Percentiles rank a stretch among this genome's conserved stretches.
Conservation (phyloP, 2,888 invertebrate genomes). For the Lagria hirta region DNA sequence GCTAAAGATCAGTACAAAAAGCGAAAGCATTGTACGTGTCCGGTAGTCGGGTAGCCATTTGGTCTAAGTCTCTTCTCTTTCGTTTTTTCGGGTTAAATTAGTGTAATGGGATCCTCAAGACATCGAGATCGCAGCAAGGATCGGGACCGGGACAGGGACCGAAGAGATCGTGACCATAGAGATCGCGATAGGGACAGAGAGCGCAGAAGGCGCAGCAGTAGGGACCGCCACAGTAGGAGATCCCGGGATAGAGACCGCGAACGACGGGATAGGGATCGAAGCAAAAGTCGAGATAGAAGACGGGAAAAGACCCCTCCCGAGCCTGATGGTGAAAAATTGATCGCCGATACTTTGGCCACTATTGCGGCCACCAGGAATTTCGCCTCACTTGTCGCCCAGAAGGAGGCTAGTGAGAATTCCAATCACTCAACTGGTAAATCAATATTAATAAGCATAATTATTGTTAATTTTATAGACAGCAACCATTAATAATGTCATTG, state of each 20-base stretch:
- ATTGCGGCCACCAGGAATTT: slow-evolving; percentile 57
- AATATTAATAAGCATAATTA: too few relatives aligned
- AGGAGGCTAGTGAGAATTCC: slow-evolving; percentile 46
- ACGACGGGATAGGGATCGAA: slow-evolving; percentile 41
- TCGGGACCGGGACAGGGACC: slow-evolving; percentile 38
- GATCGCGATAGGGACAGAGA: slow-evolving; percentile 48
- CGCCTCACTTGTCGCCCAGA: slow-evolving; percentile 52
- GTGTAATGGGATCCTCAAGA: slow-evolving; percentile 19
- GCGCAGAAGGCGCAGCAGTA: slow-evolving; percentile 57
- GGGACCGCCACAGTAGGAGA: slow-evolving; percentile 49
- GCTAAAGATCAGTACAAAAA: too few relatives aligned
- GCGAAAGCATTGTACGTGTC: too few relatives aligned
- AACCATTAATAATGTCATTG: too few relatives aligned
- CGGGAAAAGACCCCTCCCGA: slow-evolving; percentile 38
- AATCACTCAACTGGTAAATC: slow-evolving; percentile 44
- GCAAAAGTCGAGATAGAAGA: slow-evolving; percentile 45
- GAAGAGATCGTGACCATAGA: slow-evolving; percentile 50
- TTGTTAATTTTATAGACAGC: slow-evolving; percentile 7
- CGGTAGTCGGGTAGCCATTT: too few relatives aligned
- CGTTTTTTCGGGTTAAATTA: too few relatives aligned
- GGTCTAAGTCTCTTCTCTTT: too few relatives aligned
- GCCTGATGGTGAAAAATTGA: slow-evolving; percentile 54
- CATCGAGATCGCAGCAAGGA: slow-evolving; percentile 56
- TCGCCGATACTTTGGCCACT: slow-evolving; percentile 56
- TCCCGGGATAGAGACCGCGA: slow-evolving; percentile 39